Evolutionary conservation across 2,113 vertebrate genomes (phyloP).

Genomic region (Nerophis lumbriciformis): DNA sequence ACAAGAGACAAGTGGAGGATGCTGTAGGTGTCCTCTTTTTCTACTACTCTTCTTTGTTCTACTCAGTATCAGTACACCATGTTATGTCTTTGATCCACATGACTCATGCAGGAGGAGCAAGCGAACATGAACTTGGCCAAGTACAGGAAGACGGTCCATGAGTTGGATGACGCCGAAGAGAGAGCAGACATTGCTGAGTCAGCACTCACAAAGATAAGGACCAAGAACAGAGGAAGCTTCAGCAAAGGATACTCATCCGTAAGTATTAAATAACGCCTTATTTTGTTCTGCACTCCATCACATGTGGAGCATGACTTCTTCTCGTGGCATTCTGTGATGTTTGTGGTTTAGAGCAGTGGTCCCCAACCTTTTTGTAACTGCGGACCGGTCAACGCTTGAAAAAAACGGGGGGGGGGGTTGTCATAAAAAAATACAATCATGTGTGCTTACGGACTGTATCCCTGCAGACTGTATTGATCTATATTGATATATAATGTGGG

Average conservation of each 20-base stretch:
- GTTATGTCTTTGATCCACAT: background rate
- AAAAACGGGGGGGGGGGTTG: too few species aligned
- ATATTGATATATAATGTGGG: too few species aligned
- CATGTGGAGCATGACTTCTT: too few species aligned
- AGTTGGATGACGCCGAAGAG: slow-evolving; percentile 78
- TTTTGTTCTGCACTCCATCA: background rate
- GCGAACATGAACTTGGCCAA: slow-evolving; percentile 76
- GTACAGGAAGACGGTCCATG: slow-evolving; percentile 77
- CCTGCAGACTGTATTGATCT: too few species aligned
- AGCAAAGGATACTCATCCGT: slow-evolving; percentile 77
- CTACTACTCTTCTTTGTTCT: background rate
- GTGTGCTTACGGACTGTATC: too few species aligned
- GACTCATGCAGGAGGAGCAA: slow-evolving; percentile 69
- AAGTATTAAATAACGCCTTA: slow-evolving; percentile 18
- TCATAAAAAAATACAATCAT: too few species aligned
- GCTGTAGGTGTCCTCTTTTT: slow-evolving; percentile 50
- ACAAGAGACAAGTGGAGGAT: slow-evolving; percentile 81
- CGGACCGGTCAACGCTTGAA: too few species aligned
- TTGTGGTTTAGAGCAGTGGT: too few species aligned
- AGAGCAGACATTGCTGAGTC: slow-evolving; percentile 74
- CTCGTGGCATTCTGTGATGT: too few species aligned
- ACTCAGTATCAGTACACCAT: background rate
- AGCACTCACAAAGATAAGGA: slow-evolving; percentile 75
- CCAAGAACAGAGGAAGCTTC: slow-evolving; percentile 73
- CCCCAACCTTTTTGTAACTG: too few species aligned